Evolutionary conservation across 1,140 invertebrate genomes (phyloP), one percentile per base, ranked within the genome.

Genomic region (Panulirus ornatus): DNA sequence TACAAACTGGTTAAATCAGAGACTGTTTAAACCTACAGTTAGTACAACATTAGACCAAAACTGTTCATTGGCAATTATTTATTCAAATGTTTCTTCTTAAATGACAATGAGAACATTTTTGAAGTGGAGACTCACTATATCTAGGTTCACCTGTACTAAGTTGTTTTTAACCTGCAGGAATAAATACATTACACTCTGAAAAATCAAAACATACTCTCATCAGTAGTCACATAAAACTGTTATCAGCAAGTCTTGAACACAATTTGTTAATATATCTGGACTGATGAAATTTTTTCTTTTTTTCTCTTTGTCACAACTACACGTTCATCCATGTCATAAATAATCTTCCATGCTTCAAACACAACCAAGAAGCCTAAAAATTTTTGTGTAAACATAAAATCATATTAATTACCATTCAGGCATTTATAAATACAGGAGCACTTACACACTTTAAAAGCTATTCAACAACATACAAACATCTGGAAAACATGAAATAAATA

Each of bases 201-300:
- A 16, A 78, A 78, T 47, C 22, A 27, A 78, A 27, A 78, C 40
- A 44, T 78, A 27, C 22, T 42, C 40, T 78, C 42, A 76, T 8
- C 44, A 36, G 8, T 44, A 27, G 30, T n/a, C 75, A 78, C 40
- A 44, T n/a, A 30, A 34, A 47, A 78, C 40, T 38, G 36, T 38
- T 47, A 78, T 78, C 44, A 78, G 36, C 75, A 78, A 78, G 40
- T 44, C 42, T 78, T 78, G 75, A 78, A 78, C 75, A 40, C 75
- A 47, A 71, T 71, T 14, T 58, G 54, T 66, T 36, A 44, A 47
- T n/a, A n/a, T 47, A 78, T 75, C 36, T 75, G 73, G 73, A 78
- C 75, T 78, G 75, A 78, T 78, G 42, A 5, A n/a, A 30, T 30
- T 66, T 22, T 19, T 3, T 58, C 6, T 47, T 14, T 47, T 14